Evolutionary conservation across 1,140 invertebrate genomes (phyloP).

Genomic region (Macrobrachium nipponense): DNA sequence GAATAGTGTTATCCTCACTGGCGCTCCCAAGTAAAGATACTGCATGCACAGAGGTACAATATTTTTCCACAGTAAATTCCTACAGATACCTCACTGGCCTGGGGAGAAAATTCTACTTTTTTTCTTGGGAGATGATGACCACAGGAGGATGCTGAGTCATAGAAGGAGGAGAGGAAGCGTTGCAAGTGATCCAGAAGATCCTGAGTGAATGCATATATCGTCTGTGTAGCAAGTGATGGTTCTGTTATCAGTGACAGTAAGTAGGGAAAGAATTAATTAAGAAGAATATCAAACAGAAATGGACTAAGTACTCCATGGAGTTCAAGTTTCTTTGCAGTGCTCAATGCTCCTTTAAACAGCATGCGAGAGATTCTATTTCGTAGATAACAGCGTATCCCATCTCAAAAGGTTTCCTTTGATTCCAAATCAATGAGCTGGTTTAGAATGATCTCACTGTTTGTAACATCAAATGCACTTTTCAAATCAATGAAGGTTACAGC

Average conservation of each 20-base stretch:
- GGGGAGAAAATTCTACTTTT: neutral
- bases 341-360: slow-evolving; percentile 2
- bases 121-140: slow-evolving; percentile 8
- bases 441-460: too few relatives aligned
- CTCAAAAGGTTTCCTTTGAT: slow-evolving; percentile 6
- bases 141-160: neutral
- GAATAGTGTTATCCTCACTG: neutral
- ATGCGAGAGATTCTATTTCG: neutral
- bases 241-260: neutral
- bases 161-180: neutral
- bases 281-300: slow-evolving; percentile 26
- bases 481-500: neutral
- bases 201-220: slow-evolving; percentile 27
- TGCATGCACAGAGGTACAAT: neutral
- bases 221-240: slow-evolving; percentile 2
- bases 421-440: too few relatives aligned
- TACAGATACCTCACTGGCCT: neutral
- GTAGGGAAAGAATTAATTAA: neutral
- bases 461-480: too few relatives aligned
- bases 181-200: neutral
- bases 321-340: neutral
- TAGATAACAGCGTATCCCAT: slow-evolving; percentile 14
- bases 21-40: neutral
- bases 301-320: neutral
- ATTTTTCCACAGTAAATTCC: neutral